Evolutionary conservation across 2,113 vertebrate genomes (phyloP).

Genomic region (Rynchops niger): DNA sequence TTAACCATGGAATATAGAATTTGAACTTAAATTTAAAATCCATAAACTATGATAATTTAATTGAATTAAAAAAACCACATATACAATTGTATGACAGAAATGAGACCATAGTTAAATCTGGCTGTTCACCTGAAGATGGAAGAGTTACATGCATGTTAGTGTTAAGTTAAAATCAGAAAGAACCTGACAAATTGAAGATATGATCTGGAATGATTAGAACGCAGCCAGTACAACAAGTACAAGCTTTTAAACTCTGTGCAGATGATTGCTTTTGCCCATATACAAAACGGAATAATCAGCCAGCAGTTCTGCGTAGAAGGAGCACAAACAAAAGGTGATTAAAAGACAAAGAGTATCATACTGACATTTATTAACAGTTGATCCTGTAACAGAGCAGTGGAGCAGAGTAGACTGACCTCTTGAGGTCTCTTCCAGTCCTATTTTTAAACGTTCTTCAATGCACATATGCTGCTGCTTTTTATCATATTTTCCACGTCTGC

Average conservation of each 20-base stretch:
- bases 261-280: not conserved
- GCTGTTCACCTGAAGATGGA: not conserved
- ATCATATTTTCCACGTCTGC: not conserved
- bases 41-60: not conserved
- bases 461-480: not conserved
- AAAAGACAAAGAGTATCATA: slow-evolving; percentile 32
- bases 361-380: not conserved
- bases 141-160: not conserved
- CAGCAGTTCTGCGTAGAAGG: not conserved
- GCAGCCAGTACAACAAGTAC: not conserved
- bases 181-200: not conserved
- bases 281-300: not conserved
- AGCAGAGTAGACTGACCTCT: slow-evolving; percentile 59
- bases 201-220: not conserved
- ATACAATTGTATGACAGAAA: not conserved
- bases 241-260: not conserved
- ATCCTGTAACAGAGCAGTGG: not conserved
- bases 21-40: not conserved
- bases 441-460: not conserved
- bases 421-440: slow-evolving; percentile 25
- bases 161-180: not conserved
- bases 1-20: not conserved
- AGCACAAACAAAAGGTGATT: slow-evolving; percentile 29
- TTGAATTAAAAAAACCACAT: not conserved
- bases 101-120: not conserved